Base-by-base conservation (phyloP, 1,140 invertebrate species). In the Asbolus verrucosus region DNA sequence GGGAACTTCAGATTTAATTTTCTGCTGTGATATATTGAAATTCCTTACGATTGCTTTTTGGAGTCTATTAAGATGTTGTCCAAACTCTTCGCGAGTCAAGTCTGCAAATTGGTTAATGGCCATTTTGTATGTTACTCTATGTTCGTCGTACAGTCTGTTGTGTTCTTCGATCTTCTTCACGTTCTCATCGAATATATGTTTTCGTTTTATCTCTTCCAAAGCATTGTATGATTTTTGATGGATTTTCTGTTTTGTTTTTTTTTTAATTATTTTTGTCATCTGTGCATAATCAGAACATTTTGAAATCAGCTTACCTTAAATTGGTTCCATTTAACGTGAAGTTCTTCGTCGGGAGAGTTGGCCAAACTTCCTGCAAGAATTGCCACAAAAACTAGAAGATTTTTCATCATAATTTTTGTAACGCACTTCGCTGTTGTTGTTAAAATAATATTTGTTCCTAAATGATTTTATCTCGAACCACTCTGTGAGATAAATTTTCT, bases 111-210 rank as follows among this genome's bases (percentile, higher is more conserved):
- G 33, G 81, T 95, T 95, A 75, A 94, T 80, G 38, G 81, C 85
- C 71, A 93, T 78, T 73, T 86, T 86, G 81, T 84, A 94, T 9
- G 83, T 76, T 16, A 87, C 85, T 69, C 84, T 74, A 0, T 92
- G 92, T 31, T 82, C 75, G 67, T 88, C 86, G 78, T 81, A 92
- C 60, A 82, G 81, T 70, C 85, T 82, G 84, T 97, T 97, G 79
- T 96, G 94, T 75, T 88, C 86, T 15, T 90, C 91, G 79, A 97
- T 92, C 77, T 88, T 90, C 72, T 90, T 86, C 75, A 88, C 89
- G 80, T 95, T 95, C 77, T 94, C 91, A 77, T 92, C 87, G 79
- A 89, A 95, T 67, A 95, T 91, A 81, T 94, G 6, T 94, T 82
- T 90, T 85, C 60, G 15, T 9, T 36, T 38, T 2, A 18, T 1